phyloP scores from a whole-genome alignment of 2,113 vertebrate species.

The Chitala chitala region DNA sequence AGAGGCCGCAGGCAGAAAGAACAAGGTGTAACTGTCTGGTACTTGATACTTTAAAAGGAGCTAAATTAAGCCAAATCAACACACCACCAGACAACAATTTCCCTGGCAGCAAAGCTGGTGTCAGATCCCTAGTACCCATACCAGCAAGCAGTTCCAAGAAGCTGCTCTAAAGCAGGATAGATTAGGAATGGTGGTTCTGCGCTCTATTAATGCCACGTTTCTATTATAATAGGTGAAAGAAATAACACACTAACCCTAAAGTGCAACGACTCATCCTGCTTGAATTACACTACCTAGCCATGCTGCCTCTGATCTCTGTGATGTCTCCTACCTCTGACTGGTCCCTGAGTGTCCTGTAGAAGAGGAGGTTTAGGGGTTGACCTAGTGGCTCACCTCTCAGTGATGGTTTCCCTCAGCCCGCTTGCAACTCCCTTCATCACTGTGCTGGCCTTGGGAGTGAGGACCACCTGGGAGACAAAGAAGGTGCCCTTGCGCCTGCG shows the following conservation, averaged over 20 bases:
- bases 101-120: not conserved
- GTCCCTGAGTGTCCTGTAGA: not conserved
- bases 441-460: constrained; percentile 94
- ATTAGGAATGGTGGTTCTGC: constrained; percentile 25
- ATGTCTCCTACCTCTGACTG: not conserved
- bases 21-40: not conserved
- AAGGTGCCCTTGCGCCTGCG: constrained; percentile 94
- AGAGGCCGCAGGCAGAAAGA: not conserved
- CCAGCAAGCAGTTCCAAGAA: not conserved
- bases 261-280: not conserved
- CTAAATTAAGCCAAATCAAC: not conserved
- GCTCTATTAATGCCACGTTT: constrained; percentile 26
- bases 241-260: constrained; percentile 3
- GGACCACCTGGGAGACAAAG: constrained; percentile 95
- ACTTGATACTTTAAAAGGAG: not conserved
- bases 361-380: not conserved
- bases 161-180: not conserved
- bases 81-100: not conserved
- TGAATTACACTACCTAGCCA: not conserved
- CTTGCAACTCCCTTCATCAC: constrained; percentile 94
- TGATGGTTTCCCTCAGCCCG: constrained; percentile 95
- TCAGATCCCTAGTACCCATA: not conserved
- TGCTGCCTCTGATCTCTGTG: not conserved
- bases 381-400: constrained; percentile 74
- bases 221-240: constrained; percentile 7